Conservation (phyloP, 1,140 invertebrate species). For the Diachasmimorpha longicaudata region DNA sequence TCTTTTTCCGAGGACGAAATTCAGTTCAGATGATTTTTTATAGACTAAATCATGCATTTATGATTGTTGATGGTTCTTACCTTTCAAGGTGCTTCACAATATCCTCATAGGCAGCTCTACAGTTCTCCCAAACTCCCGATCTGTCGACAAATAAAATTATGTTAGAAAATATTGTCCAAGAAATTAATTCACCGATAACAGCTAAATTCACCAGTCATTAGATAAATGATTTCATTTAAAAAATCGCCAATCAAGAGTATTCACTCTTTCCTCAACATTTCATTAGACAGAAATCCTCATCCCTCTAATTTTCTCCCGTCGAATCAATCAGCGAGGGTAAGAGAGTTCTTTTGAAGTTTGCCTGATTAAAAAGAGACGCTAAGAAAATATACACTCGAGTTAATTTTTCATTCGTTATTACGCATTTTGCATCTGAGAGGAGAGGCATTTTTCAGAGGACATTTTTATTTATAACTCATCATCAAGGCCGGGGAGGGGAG, state of each 20-base stretch:
- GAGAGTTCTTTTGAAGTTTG: background rate
- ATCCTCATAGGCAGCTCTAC: constrained; percentile 89
- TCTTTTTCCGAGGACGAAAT: background rate
- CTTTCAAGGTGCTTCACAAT: constrained; percentile 92
- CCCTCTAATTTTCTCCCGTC: background rate
- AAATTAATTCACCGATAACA: background rate
- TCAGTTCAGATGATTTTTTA: background rate
- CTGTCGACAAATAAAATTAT: constrained; percentile 58
- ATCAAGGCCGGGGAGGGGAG: background rate
- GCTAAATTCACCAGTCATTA: constrained; percentile 48
- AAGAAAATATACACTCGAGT: background rate
- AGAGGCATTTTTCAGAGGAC: background rate
- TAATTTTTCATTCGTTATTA: background rate
- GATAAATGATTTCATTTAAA: constrained; percentile 30
- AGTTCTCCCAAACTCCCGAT: constrained; percentile 91
- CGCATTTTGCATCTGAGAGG: background rate
- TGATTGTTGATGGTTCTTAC: constrained; percentile 63
- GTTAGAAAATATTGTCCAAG: too few species aligned
- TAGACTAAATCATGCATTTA: background rate
- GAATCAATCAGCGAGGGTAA: background rate
- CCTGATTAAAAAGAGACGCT: background rate
- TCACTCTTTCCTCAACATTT: background rate
- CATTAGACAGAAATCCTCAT: background rate
- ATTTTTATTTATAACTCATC: constrained; percentile 3
- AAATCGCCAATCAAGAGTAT: background rate